A percentile compares a stretch with the other conserved stretches of the same genome.
phyloP scores from a whole-genome alignment of 37 sponge, comb jelly and placozoan species.

The Chondrosia reniformis region DNA sequence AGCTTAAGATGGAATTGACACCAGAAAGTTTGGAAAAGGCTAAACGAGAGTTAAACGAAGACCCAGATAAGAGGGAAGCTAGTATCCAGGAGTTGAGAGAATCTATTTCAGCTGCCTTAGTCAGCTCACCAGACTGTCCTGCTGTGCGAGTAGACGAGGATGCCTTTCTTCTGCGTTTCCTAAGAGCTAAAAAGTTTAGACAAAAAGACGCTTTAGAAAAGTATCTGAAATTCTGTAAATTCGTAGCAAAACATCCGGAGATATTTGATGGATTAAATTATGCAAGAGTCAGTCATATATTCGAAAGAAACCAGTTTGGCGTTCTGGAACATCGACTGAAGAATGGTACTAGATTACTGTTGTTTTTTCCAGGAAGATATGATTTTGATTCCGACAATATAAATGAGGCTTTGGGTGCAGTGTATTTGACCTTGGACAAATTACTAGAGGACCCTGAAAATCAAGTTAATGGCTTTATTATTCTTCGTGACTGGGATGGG shows the following conservation, averaged over 20 bases:
- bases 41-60: not conserved
- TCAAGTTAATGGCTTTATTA: conserved; percentile 54
- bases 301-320: not conserved
- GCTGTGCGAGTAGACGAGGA: conserved; percentile 14
- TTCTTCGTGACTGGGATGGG: conserved; percentile 31
- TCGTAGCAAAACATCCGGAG: conserved; percentile 1
- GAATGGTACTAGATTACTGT: not conserved
- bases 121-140: too few species aligned
- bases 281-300: conserved; percentile 8
- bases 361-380: not conserved
- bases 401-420: conserved; percentile 1
- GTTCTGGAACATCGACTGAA: not conserved
- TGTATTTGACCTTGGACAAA: conserved; percentile 38
- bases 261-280: conserved; percentile 11
- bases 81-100: not conserved
- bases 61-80: not conserved
- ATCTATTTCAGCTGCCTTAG: not conserved
- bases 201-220: conserved; percentile 9
- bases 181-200: conserved; percentile 12
- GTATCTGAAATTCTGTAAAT: conserved; percentile 8
- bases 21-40: conserved; percentile 1
- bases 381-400: not conserved
- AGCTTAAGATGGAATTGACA: not conserved
- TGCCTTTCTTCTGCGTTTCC: conserved; percentile 2
- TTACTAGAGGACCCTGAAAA: conserved; percentile 67